phyloP scores from a whole-genome alignment of 1,140 invertebrate genomes.

The Tetragnatha versicolor region DNA sequence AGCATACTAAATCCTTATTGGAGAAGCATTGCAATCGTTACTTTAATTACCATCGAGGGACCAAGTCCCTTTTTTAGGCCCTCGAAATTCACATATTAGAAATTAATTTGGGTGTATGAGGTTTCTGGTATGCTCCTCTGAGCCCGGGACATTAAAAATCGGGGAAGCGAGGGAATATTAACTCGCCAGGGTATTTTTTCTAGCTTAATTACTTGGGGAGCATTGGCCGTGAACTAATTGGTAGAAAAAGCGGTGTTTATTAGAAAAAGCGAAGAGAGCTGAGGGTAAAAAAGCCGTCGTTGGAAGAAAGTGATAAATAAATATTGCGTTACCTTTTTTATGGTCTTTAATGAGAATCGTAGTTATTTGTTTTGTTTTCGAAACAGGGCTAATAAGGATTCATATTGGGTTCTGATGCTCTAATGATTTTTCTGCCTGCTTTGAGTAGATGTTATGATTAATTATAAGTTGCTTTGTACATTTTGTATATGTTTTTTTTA shows the following conservation, averaged over 20 bases:
- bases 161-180: not conserved
- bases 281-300: too few species aligned
- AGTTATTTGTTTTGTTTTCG: too few species aligned
- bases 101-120: not conserved
- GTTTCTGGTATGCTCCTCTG: not conserved
- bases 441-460: too few species aligned
- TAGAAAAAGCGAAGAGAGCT: too few species aligned
- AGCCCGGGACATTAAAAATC: constrained; percentile 1
- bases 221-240: not conserved
- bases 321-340: too few species aligned
- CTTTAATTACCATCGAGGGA: constrained; percentile 27
- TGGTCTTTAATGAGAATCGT: too few species aligned
- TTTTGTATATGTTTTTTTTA: too few species aligned
- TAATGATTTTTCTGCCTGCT: too few species aligned
- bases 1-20: constrained; percentile 7
- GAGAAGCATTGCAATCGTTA: constrained; percentile 5
- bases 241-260: not conserved
- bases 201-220: constrained; percentile 8
- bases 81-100: not conserved
- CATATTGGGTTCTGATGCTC: too few species aligned
- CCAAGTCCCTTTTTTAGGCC: not conserved
- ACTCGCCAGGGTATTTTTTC: not conserved
- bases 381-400: too few species aligned
- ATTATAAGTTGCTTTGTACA: too few species aligned
- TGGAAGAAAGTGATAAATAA: too few species aligned